Percentiles rank a stretch among this genome's conserved stretches.
Conservation (phyloP, 2,797 vertebrate genomes). For the Triplophysa yarkandensis region DNA sequence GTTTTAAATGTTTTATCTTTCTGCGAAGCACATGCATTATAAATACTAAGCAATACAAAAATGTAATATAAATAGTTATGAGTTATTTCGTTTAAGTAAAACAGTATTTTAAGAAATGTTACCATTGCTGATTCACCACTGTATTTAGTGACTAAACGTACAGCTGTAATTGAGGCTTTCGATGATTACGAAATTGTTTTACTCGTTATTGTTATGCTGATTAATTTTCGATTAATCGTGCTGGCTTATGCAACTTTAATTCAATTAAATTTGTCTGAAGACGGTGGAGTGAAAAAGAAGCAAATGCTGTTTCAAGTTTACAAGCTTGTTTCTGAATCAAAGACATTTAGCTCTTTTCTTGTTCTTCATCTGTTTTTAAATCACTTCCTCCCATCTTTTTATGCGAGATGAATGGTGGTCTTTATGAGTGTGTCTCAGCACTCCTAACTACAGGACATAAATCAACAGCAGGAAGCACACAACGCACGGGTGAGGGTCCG, state of each 20-base stretch:
- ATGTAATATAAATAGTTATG: too few relatives aligned
- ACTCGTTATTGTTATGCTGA: too few relatives aligned
- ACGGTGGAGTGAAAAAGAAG: conserved; percentile 16
- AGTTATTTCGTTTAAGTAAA: too few relatives aligned
- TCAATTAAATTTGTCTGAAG: not conserved
- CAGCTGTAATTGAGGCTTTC: too few relatives aligned
- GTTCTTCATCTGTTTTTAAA: conserved; percentile 8
- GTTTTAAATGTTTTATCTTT: too few relatives aligned
- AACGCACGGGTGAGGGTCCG: conserved; percentile 22
- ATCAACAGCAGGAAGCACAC: conserved; percentile 6
- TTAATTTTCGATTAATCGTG: too few relatives aligned
- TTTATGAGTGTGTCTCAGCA: conserved; percentile 10
- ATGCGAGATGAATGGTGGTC: conserved; percentile 27
- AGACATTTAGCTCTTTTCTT: not conserved
- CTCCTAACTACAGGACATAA: conserved; percentile 21
- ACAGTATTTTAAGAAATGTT: too few relatives aligned
- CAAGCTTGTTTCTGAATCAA: conserved; percentile 18
- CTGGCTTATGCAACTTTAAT: conserved; percentile 28
- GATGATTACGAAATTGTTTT: too few relatives aligned
- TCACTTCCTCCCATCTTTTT: conserved; percentile 2
- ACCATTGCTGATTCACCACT: too few relatives aligned
- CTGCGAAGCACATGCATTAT: too few relatives aligned
- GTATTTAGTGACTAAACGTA: too few relatives aligned
- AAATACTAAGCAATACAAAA: too few relatives aligned
- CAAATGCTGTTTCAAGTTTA: not conserved